Evolutionary conservation across 2,113 vertebrate species (phyloP).

Genomic region (Tauraco erythrolophus): DNA sequence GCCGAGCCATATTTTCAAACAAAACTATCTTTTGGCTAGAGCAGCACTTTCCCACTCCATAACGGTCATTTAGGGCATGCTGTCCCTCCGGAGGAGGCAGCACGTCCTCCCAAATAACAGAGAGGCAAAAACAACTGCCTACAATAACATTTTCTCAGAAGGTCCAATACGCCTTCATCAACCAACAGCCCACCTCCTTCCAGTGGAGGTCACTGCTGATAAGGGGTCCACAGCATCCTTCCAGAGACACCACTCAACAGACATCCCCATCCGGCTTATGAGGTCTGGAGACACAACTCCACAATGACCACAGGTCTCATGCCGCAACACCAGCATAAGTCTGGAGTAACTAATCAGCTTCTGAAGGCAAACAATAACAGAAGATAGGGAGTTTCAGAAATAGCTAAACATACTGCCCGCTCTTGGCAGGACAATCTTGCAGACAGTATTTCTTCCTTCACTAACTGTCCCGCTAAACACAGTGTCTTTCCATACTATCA

Average conservation of each 20-base stretch:
- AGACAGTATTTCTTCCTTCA: background rate
- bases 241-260: background rate
- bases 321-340: background rate
- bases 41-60: background rate
- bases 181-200: accelerated
- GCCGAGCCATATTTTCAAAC: background rate
- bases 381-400: background rate
- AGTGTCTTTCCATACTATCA: accelerated
- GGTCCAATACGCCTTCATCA: background rate
- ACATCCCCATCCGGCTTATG: accelerated
- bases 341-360: background rate
- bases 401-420: background rate
- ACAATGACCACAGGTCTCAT: accelerated
- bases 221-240: background rate
- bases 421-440: background rate
- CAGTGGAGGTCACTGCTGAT: background rate
- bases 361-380: background rate
- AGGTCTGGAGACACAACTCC: background rate
- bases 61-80: background rate
- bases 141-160: background rate
- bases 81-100: background rate
- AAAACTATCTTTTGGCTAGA: background rate
- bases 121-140: background rate
- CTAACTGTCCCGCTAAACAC: background rate
- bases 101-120: background rate